Evolutionary conservation across 2,113 vertebrate species (phyloP).

Genomic region (Passer domesticus): DNA sequence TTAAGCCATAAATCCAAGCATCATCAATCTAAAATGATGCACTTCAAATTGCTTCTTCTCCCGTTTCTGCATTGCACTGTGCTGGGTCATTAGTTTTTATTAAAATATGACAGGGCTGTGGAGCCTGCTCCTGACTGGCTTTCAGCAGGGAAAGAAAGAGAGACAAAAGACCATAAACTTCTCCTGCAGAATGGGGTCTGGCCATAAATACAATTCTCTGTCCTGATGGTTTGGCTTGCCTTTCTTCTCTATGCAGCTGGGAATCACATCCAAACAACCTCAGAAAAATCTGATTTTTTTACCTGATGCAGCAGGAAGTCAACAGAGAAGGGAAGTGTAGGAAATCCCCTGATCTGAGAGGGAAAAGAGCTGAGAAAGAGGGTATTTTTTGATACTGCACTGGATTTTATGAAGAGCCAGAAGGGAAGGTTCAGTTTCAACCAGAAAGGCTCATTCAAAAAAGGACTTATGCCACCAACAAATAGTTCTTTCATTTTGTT

Average conservation of each 20-base stretch:
- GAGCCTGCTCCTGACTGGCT: background rate
- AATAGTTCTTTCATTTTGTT: background rate
- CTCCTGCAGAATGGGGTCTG: background rate
- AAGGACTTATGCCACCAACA: background rate
- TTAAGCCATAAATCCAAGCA: background rate
- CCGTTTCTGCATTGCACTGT: background rate
- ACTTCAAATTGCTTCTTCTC: background rate
- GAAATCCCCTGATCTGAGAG: background rate
- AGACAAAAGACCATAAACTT: background rate
- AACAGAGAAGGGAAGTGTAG: background rate
- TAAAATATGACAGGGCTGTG: slow-evolving; percentile 19
- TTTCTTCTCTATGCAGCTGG: background rate
- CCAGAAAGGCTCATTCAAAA: background rate
- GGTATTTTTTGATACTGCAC: background rate
- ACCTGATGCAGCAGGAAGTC: background rate
- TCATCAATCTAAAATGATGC: slow-evolving; percentile 4
- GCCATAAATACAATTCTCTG: background rate
- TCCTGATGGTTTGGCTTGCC: background rate
- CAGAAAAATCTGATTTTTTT: background rate
- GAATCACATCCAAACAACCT: background rate
- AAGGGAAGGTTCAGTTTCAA: slow-evolving; percentile 29
- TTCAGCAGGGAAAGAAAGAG: background rate
- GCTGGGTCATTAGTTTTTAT: slow-evolving; percentile 48
- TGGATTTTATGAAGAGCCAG: background rate
- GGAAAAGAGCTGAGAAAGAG: background rate